These are phyloP conservation scores for Tricholauxania praeusta DNA, from an alignment of 2,888 invertebrate genomes.

Conservation along the genomic window DNA sequence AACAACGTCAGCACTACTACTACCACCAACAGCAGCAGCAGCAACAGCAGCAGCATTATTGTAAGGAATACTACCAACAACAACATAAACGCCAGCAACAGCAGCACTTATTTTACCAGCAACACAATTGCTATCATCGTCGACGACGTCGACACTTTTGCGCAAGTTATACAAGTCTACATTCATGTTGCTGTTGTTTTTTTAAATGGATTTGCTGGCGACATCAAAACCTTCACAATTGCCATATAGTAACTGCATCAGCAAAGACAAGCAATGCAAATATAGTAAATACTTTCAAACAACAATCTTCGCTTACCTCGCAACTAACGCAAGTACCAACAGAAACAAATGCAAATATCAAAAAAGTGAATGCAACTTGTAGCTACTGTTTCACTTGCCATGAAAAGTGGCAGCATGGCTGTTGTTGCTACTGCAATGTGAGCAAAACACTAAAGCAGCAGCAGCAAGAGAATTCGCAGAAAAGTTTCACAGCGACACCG, in stretches of 20 bases:
- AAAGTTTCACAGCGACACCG: neutral
- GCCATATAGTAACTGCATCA: neutral
- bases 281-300: neutral
- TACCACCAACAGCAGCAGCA: conserved; percentile 4
- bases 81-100: conserved; percentile 29
- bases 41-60: neutral
- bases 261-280: neutral
- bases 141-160: conserved; percentile 30
- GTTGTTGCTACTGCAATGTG: too few species aligned
- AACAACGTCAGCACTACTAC: conserved; percentile 1
- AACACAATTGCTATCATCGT: conserved; percentile 27
- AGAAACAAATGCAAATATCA: neutral
- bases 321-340: neutral
- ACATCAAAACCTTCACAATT: conserved; percentile 8
- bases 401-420: too few species aligned
- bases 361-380: neutral
- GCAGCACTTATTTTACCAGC: conserved; percentile 28
- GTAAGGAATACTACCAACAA: conserved; percentile 9
- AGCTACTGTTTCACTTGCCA: neutral
- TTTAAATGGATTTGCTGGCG: conserved; percentile 34
- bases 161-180: conserved; percentile 27
- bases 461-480: neutral
- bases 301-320: neutral
- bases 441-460: neutral
- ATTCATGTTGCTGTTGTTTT: conserved; percentile 31